Base-by-base conservation (phyloP, 1,140 invertebrate species). In the Drosophila malerkotliana region DNA sequence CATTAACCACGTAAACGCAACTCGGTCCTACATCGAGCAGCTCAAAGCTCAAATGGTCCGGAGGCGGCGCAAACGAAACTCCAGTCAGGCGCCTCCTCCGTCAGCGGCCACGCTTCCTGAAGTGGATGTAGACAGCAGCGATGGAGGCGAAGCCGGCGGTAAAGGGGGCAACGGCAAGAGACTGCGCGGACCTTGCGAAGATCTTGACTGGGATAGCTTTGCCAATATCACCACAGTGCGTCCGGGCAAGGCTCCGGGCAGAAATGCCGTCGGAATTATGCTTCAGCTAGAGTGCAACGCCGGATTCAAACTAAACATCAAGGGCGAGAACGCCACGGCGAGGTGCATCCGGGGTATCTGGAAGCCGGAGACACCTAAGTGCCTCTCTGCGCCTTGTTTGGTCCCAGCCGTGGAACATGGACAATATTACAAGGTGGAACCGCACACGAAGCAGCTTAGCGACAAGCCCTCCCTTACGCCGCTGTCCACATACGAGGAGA, bases 341-440 rank as follows among this genome's bases (percentile, higher is more conserved):
- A 95, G 95, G 78, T 97, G 96, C 90, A 94, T 95, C 1, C 91
- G 95, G 49, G 96, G 96, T 1, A 93, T 94, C 76, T 98, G 97
- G 97, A 96, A 95, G 83, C 96, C 96, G 1, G 94, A 94, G 60
- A 95, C 95, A 74, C 96, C 96, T 0, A 93, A 94, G 75, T 97
- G 97, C 87, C 92, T 94, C 79, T 95, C 96, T 71, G 91, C 85
- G 4, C 91, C 91, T 0, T 92, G 91, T n/a, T 68, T 91, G 37
- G 91, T 92, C 32, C 91, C 91, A 1, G 83, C 89, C 1, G 88
- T 90, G 2, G 91, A 92, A 9, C 83, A 92, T 60, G 91, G 91
- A 3, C 82, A 80, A 47, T 92, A 92, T 41, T 92, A 79, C 56
- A 91, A 91, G 48, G 83, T 92, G 24, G 83, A 90, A 47, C 76